phyloP scores from a whole-genome alignment of 2,888 invertebrate species.

The Cotesia congregata region DNA sequence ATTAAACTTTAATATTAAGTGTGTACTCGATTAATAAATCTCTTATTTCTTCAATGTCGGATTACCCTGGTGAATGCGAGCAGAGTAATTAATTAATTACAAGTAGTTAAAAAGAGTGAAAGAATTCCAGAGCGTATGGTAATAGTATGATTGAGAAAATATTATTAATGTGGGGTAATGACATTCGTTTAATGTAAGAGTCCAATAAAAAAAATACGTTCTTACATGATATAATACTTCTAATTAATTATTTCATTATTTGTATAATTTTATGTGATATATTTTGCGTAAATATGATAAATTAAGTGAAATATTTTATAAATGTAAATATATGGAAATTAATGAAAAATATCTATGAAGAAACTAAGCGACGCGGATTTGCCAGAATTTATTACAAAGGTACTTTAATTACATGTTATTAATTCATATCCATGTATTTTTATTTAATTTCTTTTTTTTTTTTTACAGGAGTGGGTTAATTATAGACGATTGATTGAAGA shows the following conservation, averaged over 20 bases:
- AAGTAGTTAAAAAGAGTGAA: constrained; percentile 13
- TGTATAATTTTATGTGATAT: not conserved
- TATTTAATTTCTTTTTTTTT: not conserved
- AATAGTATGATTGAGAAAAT: not conserved
- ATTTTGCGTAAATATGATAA: not conserved
- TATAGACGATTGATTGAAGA: constrained; percentile 47
- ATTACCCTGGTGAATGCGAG: constrained; percentile 3
- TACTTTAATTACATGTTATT: not conserved
- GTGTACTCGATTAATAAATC: constrained; percentile 38
- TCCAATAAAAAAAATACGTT: constrained; percentile 49
- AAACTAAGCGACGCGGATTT: not conserved
- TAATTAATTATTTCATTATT: constrained; percentile 7
- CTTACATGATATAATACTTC: constrained; percentile 42
- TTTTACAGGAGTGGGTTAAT: constrained; percentile 46
- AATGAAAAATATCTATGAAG: not conserved
- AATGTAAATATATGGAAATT: not conserved
- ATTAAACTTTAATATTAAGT: constrained; percentile 32
- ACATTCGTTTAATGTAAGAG: constrained; percentile 43
- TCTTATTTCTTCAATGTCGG: constrained; percentile 28
- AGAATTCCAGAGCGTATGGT: not conserved
- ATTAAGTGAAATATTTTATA: not conserved
- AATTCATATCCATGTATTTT: constrained; percentile 8
- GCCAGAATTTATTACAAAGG: not conserved
- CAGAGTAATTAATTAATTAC: constrained; percentile 4
- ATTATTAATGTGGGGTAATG: constrained; percentile 23